Base-by-base conservation (phyloP, 2,888 invertebrate species). In the Sesamia inferens region DNA sequence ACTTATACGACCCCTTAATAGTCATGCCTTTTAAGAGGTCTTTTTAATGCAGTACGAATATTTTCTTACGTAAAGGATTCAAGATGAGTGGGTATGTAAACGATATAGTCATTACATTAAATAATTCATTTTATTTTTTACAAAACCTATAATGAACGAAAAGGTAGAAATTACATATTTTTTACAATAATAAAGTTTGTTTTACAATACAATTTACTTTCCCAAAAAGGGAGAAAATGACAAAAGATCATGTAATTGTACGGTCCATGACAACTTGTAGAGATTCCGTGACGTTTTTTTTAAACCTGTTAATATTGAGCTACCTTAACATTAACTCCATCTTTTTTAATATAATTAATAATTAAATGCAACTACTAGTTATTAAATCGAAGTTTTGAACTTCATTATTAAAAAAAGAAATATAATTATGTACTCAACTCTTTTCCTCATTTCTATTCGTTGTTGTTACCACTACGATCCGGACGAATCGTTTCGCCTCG, bases 181-280 rank as follows among this genome's bases (percentile, higher is more conserved):
- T 76, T 22, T 67, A 67, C 31, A 55, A 42, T 31, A 67, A 75
- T 75, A 39, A 67, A 58, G 54, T 58, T 79, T 76, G 82, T 67
- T 71, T 71, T 67, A 84, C 82, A 82, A 65, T 74, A 78, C 76
- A 78, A 85, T 83, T 74, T 55, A 70, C 68, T 47, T 14, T 54
- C 63, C 68, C 68, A 58, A 78, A 71, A 74, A 31, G 47, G 72
- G 55, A 58, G 2, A 0, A 55, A 65, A 78, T 79, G 79, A 81
- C 75, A 85, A 73, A 65, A 58, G 10, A 48, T 68, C 55, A 39
- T 84, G 31, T 31, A 76, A 82, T 82, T 76, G 58, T 31, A 14
- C 47, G 44, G 62, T 58, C 84, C 81, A 85, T 78, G 71, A 14
- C 19, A 62, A 57, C 14, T 48, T 22, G 62, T 59, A 39, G 55